Base-by-base conservation (phyloP, 2,113 vertebrate genomes). In the Corythornis vintsioides region DNA sequence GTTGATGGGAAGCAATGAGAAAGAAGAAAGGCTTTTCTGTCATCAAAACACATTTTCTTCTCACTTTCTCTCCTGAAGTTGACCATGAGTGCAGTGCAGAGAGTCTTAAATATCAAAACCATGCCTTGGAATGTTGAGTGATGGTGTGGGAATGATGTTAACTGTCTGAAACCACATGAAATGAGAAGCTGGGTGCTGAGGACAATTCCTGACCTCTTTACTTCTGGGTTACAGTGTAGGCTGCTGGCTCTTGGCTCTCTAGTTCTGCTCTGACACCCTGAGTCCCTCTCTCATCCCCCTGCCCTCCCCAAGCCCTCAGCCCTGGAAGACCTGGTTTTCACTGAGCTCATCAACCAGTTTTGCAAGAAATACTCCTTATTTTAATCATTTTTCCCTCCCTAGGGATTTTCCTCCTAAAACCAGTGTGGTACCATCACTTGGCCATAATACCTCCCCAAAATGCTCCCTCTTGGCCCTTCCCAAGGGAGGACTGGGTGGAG, bases 401-500 rank as follows among this genome's bases (percentile, higher is more conserved):
- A 5, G 45, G 43, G 70, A 52, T 78, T 26, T 3, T 2, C 16
- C 56, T 10, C 0, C 57, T n/a, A 22, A 20, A 88, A 38, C 12
- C 8, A 19, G 2, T 76, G 47, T 10, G 2, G 76, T 40, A 5
- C 79, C 16, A 0, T 2, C 13, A 48, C 4, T 5, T 21, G 4
- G 15, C 47, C 1, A 0, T 19, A 21, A 19, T 6, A 19, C 31
- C 72, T 57, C 40, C 84, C 35, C 35, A 38, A 52, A n/a, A 38
- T 3, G 1, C 29, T 70, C 25, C 3, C 20, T 5, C 40, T 63
- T 12, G 1, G 38, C 28, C 35, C 31, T 55, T 28, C 67, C 29
- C 52, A 14, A 89, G 25, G 29, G 59, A 33, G 63, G 65, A 56
- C 19, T 55, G 2, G 20, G 50, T 70, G 48, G 15, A 38, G 38